Base-by-base conservation (phyloP, 2,797 vertebrate species). In the Delichon dasypus region DNA sequence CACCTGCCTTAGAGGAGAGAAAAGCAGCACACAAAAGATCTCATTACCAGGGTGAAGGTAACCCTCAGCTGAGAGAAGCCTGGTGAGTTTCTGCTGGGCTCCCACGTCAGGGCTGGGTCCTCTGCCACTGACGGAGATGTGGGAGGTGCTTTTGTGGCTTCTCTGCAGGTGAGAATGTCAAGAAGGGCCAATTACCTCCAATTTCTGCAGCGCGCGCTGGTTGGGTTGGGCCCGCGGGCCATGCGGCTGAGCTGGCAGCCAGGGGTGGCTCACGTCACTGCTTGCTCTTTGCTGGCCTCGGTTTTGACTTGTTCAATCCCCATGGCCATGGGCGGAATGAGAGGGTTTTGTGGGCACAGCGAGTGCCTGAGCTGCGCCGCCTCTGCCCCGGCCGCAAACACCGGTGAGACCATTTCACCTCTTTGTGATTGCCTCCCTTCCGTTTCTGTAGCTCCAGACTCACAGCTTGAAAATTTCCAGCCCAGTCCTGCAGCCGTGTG, bases 331-430 rank as follows among this genome's bases (percentile, higher is more conserved):
- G 88, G 82, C 44, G 62, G 73, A 78, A 81, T 18, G 58, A 88
- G 75, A 93, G 76, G 76, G 62, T 90, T 95, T 62, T 93, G 88
- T 0, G 54, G 88, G 90, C 40, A 53, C 0, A 14, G 66, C 0
- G 1, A 5, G 5, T 0, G 18, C 89, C 89, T 75, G 72, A 62
- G 51, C 36, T 55, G 27, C 19, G 40, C n/a, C 0, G 2, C 32
- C 65, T 75, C 73, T 89, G 55, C 48, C 61, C 38, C 47, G 23
- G 48, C 47, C 3, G 0, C 0, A 0, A 15, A 1, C 5, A 0
- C 29, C 3, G 13, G 7, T 8, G 4, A 61, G 58, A 12, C 30
- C 0, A 0, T 47, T 61, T 13, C 16, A 2, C 10, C 55, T 36
- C 4, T 27, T 25, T 0, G 0, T 23, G 32, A 38, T 7, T 50